Percentiles rank a stretch among this genome's conserved stretches.
Conservation (phyloP, 2,888 invertebrate genomes). For the Bhutanitis thaidina region DNA sequence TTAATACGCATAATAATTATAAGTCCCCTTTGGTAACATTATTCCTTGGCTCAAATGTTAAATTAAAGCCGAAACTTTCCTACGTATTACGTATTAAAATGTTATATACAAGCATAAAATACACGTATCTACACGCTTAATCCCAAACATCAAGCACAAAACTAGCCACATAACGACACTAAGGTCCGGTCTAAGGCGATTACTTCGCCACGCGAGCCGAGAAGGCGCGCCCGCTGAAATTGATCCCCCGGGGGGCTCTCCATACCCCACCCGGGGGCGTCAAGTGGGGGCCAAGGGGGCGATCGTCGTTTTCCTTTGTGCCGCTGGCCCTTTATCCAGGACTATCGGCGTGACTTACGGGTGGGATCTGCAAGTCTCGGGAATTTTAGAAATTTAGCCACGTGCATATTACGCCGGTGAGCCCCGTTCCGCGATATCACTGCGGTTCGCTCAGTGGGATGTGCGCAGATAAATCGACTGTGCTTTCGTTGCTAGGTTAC, state of each 20-base stretch:
- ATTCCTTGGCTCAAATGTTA: neutral
- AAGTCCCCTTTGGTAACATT: neutral
- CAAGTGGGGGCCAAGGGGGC: conserved; percentile 20
- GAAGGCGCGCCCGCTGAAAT: conserved; percentile 50
- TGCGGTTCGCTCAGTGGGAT: neutral
- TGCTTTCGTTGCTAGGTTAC: conserved; percentile 22
- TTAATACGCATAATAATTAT: neutral
- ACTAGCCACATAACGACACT: conserved; percentile 45
- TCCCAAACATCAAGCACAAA: conserved; percentile 31
- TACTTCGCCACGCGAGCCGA: conserved; percentile 49
- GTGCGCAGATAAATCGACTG: conserved; percentile 14
- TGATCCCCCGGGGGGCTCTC: conserved; percentile 39
- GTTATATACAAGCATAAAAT: conserved; percentile 5
- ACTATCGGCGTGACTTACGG: conserved; percentile 35
- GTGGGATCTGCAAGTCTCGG: conserved; percentile 23
- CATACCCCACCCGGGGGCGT: conserved; percentile 23
- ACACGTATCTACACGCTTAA: conserved; percentile 24
- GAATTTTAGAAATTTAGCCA: conserved; percentile 21
- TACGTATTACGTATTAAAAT: neutral
- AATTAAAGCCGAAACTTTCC: no score
- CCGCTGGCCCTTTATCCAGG: conserved; percentile 44
- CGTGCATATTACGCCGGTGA: conserved; percentile 14
- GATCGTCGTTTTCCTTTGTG: conserved; percentile 40
- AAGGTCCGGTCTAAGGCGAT: conserved; percentile 56
- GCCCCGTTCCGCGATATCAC: neutral